phyloP scores from a whole-genome alignment of 1,140 invertebrate genomes.

The Ylistrum balloti region DNA sequence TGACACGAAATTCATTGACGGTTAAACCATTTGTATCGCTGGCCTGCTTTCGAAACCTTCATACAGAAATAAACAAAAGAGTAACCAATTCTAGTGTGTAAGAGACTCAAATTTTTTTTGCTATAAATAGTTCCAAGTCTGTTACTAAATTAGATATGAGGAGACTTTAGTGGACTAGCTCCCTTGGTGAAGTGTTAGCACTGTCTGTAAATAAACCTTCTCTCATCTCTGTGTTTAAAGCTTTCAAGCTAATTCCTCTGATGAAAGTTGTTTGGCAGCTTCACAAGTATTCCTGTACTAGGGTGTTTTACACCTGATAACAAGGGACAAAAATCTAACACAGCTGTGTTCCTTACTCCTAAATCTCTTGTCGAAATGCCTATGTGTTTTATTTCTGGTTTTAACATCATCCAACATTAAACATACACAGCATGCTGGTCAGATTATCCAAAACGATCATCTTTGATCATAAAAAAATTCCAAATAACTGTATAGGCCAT shows the following conservation, averaged over 20 bases:
- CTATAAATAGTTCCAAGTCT: neutral
- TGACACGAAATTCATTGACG: no score
- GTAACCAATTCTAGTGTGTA: no score
- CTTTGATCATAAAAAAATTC: neutral
- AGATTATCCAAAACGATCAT: slow-evolving; percentile 22
- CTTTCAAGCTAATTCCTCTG: slow-evolving; percentile 33
- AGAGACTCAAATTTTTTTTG: neutral
- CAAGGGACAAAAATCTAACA: neutral
- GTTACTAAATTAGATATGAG: neutral
- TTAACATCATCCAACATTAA: neutral
- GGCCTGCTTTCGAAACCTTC: no score
- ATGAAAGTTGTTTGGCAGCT: slow-evolving; percentile 24
- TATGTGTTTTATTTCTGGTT: slow-evolving; percentile 39
- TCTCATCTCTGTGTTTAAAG: slow-evolving; percentile 13
- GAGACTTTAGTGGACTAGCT: neutral
- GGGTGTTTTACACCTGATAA: slow-evolving; percentile 29
- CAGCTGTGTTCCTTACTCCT: neutral
- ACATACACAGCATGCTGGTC: neutral
- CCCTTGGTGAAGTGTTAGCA: neutral
- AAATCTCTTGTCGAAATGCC: neutral
- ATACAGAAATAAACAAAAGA: no score
- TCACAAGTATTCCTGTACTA: neutral
- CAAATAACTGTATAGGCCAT: neutral
- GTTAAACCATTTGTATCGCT: no score
- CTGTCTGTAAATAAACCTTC: slow-evolving; percentile 14